These are phyloP conservation scores for Heliocidaris erythrogramma DNA, from an alignment of 35 echinoderm and acorn worm species.

Conservation along the genomic window DNA sequence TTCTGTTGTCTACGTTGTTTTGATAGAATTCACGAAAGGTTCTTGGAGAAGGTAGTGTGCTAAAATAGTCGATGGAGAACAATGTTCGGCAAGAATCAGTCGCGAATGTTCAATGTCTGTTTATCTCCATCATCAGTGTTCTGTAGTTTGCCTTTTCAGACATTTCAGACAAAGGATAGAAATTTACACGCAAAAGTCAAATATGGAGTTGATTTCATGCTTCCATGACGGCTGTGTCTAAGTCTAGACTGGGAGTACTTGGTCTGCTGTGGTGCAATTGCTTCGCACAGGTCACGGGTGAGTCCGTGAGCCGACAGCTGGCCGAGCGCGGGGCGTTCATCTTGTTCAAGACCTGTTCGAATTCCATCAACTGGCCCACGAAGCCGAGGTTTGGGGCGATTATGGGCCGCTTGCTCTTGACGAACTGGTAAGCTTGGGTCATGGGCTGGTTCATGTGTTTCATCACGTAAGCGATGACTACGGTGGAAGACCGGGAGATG, in stretches of 20 bases:
- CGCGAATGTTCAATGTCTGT: background rate
- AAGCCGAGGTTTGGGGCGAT: slow-evolving; percentile 98
- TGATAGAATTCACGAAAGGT: background rate
- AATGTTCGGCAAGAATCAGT: slow-evolving; percentile 3
- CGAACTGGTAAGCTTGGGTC: slow-evolving; percentile 87
- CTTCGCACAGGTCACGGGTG: slow-evolving; percentile 29
- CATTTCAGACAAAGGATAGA: background rate
- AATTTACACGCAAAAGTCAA: background rate
- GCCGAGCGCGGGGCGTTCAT: slow-evolving; percentile 20
- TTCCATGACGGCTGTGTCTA: slow-evolving; percentile 48
- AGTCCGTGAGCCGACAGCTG: slow-evolving; percentile 23
- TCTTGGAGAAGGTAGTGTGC: background rate
- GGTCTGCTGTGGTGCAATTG: slow-evolving; percentile 65
- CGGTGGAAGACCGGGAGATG: slow-evolving; percentile 88
- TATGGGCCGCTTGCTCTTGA: slow-evolving; percentile 80
- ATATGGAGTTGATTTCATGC: background rate
- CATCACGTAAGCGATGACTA: slow-evolving; percentile 98
- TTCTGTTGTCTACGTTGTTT: background rate
- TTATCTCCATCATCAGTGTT: background rate
- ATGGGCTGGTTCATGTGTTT: slow-evolving; percentile 77
- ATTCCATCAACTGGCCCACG: slow-evolving; percentile 81
- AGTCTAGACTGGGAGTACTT: slow-evolving; percentile 59
- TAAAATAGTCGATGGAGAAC: background rate
- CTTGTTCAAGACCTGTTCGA: slow-evolving; percentile 69
- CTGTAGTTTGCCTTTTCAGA: background rate